Evolutionary conservation across 2,888 invertebrate species (phyloP), one percentile per base, ranked within the genome.

Genomic region (Hybos culiciformis): DNA sequence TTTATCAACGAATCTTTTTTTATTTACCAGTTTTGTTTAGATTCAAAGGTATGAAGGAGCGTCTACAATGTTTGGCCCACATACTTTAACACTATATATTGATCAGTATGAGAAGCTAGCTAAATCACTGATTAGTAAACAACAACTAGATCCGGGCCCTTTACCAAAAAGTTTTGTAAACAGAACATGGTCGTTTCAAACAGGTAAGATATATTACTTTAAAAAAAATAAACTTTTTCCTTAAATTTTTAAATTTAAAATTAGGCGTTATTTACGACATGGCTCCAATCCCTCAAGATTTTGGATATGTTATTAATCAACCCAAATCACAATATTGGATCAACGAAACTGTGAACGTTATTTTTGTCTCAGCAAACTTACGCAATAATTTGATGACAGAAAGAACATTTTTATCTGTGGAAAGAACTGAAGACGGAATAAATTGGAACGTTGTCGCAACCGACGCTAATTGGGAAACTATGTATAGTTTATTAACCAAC

Each of bases 21-120:
- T 7, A 14, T 19, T 4, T 3, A 20, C 9, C 3, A 29, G 7
- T 29, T 21, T 18, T 14, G 3, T 11, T 44, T 12, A 88, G 83
- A 74, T 82, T 1, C 94, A 94, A 66, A 72, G 94, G 12, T 96
- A 94, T 61, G 96, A 96, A 69, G 94, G 83, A 0, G 94, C 90
- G 0, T 92, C 92, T 0, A 94, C 93, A 0, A 84, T 92, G 51
- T 94, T 70, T 57, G 94, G 96, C 0, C 93, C 92, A 0, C 77
- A 93, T 58, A 92, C 93, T 0, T 71, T 93, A 6, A 74, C 80
- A 20, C 83, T 92, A 23, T 91, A 91, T 57, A 69, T 87, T 47
- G 73, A 83, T 49, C 77, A 84, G 47, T 93, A 80, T 57, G 69
- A 68, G 20, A 74, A 78, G 44, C 64, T 94, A 4, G 77, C 83